A percentile compares a stretch with the other conserved stretches of the same genome.
Evolutionary conservation across 2,797 vertebrate species (phyloP).

Genomic region (Allobates femoralis): DNA sequence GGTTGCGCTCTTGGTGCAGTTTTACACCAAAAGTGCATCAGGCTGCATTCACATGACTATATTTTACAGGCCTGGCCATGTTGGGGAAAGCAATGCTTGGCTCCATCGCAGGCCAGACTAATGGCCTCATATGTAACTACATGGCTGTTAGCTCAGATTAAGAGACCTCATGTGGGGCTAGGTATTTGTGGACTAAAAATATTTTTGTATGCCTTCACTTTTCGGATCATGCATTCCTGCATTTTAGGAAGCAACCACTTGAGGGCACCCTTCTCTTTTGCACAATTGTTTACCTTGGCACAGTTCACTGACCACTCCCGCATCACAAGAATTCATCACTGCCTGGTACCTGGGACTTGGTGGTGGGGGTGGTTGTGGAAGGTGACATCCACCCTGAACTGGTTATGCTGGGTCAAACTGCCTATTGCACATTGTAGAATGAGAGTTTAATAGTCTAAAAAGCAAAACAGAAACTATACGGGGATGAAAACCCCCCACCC

Average conservation of each 20-base stretch:
- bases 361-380: background rate
- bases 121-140: no score
- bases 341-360: conserved; percentile 53
- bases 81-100: no score
- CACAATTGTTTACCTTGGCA: conserved; percentile 46
- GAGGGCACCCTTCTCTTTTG: conserved; percentile 35
- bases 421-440: background rate
- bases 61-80: no score
- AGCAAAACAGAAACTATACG: conserved; percentile 36
- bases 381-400: conserved; percentile 53
- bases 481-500: background rate
- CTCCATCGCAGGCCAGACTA: no score
- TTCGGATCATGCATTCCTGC: background rate
- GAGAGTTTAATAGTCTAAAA: background rate
- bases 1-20: no score
- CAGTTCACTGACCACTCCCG: conserved; percentile 52
- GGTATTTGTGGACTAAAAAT: no score
- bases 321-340: conserved; percentile 21
- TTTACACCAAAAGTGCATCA: no score
- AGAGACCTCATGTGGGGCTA: no score
- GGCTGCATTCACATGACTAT: no score
- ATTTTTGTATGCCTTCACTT: no score
- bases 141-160: no score
- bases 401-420: conserved; percentile 45
- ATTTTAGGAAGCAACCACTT: conserved; percentile 36